These are phyloP conservation scores for Endotricha flammealis DNA, from an alignment of 2,888 invertebrate species.

Conservation along the genomic window DNA sequence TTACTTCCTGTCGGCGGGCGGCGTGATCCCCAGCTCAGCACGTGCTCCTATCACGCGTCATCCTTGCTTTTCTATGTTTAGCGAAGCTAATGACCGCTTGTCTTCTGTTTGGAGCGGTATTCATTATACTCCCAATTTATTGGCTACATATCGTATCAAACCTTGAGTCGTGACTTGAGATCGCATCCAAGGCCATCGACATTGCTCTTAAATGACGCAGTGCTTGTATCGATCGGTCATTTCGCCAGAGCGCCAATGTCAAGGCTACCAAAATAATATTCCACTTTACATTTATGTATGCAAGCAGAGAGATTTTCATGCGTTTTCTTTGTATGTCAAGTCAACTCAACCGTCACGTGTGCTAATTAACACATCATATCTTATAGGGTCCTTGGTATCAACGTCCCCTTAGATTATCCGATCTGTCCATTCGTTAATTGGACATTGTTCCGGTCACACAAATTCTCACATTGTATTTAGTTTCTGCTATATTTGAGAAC, in stretches of 20 bases:
- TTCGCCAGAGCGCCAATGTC: conserved; percentile 60
- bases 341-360: too few relatives aligned
- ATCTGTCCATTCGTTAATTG: too few relatives aligned
- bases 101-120: conserved; percentile 32
- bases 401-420: too few relatives aligned
- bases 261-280: conserved; percentile 40
- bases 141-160: conserved; percentile 34
- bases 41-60: conserved; percentile 24
- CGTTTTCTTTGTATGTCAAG: too few relatives aligned
- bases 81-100: conserved; percentile 51
- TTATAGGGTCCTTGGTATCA: too few relatives aligned
- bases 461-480: too few relatives aligned
- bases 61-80: conserved; percentile 27
- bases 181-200: conserved; percentile 64
- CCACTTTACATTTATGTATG: conserved; percentile 1
- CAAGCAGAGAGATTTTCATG: background rate
- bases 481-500: too few relatives aligned
- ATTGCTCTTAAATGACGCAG: conserved; percentile 62
- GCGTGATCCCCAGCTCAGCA: conserved; percentile 11
- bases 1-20: conserved; percentile 5
- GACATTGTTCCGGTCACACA: too few relatives aligned
- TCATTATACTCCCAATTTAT: conserved; percentile 32
- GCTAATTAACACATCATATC: too few relatives aligned
- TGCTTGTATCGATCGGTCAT: conserved; percentile 59
- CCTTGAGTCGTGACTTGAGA: conserved; percentile 40